Conservation (phyloP, 2,797 vertebrate species). For the Hybognathus amarus region DNA sequence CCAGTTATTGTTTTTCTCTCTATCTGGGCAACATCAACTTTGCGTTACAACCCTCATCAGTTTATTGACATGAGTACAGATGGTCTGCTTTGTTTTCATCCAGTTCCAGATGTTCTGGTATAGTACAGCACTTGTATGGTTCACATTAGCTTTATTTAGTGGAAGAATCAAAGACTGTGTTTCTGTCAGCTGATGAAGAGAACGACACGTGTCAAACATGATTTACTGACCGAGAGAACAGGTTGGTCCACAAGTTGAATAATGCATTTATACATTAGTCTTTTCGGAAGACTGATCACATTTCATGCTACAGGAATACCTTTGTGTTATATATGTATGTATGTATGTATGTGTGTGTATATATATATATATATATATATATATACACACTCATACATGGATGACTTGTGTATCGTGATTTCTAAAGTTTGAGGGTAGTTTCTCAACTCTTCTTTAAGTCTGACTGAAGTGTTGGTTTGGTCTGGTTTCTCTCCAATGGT, state of each 20-base stretch:
- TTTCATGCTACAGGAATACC: background rate
- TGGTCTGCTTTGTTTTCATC: background rate
- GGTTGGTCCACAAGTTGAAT: background rate
- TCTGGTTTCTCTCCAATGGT: too few species aligned
- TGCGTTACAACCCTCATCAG: too few species aligned
- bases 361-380: too few species aligned
- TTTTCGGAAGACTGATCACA: background rate
- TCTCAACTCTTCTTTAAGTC: too few species aligned
- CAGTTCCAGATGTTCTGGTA: too few species aligned
- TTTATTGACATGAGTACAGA: background rate
- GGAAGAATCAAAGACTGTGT: background rate
- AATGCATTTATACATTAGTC: background rate
- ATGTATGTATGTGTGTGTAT: too few species aligned
- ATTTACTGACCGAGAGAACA: background rate
- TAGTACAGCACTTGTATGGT: background rate
- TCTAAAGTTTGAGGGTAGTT: background rate
- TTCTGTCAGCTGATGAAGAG: background rate
- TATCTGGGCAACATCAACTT: too few species aligned
- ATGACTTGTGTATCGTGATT: background rate
- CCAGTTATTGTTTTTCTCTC: too few species aligned
- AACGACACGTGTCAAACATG: background rate
- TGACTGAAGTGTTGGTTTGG: too few species aligned
- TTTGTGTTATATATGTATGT: background rate
- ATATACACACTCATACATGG: too few species aligned
- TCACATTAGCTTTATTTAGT: background rate